Evolutionary conservation across 1,140 invertebrate species (phyloP), one percentile per base, ranked within the genome.

Genomic region (Panagrolaimus sp.): DNA sequence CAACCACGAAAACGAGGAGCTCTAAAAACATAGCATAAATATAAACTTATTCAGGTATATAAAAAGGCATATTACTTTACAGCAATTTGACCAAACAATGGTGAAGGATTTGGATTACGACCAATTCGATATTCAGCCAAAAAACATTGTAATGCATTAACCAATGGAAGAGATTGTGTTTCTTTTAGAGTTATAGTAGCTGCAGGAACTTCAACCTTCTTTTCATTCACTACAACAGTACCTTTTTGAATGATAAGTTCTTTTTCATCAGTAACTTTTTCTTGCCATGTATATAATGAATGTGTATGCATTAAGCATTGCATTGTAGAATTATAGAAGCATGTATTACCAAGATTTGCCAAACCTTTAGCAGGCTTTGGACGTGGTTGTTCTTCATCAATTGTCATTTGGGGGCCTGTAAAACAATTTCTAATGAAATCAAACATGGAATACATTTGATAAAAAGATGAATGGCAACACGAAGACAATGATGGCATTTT

Each of bases 301-400:
- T 74, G 74, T 13, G 62, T 76, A 63, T 72, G 63, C 69, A 79
- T 25, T 13, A 83, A 63, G 57, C 80, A 81, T 80, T 97, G 93
- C 86, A 96, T 88, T 4, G 96, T 91, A 47, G 92, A 91, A 86
- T 96, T 96, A 78, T 95, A 94, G 85, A 94, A 97, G 84, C 93
- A 96, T 1, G 93, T 96, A 82, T 96, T 95, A 67, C 93, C 93
- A 82, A 96, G 86, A 14, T 27, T 63, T 9, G 62, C 31, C 2
- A 63, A 46, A 65, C n/a, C 43, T 20, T 45, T 65, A n/a, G 51
- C 51, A 25, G 31, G 31, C 7, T 7, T 38, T 42, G 9, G 20
- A 44, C 42, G 14, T 42, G 9, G 20, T n/a, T n/a, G 14, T 13
- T 64, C 45, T 64, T 64, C 63, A 44, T 16, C 45, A 20, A 44